Conservation (phyloP, 2,888 invertebrate species). For the Linnaemya tessellans region DNA sequence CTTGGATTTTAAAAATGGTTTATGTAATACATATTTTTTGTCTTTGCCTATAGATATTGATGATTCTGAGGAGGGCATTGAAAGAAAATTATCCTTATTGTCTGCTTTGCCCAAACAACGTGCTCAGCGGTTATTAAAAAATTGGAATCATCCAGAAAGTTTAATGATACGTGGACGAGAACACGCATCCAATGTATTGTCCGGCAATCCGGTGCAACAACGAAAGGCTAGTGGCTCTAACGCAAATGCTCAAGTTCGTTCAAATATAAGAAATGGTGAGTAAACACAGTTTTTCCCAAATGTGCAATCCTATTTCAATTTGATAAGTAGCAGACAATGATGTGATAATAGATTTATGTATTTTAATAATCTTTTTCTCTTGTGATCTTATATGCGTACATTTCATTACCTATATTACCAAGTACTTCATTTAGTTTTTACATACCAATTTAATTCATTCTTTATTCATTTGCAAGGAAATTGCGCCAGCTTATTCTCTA, state of each 20-base stretch:
- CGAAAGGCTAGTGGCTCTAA: conserved; percentile 74
- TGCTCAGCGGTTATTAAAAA: conserved; percentile 90
- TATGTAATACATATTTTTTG: background rate
- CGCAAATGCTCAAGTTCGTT: conserved; percentile 75
- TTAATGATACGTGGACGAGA: conserved; percentile 91
- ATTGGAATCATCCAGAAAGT: conserved; percentile 91
- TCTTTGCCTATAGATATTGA: conserved; percentile 82
- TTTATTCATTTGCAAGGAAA: too few relatives aligned
- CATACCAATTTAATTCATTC: too few relatives aligned
- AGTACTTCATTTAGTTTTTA: too few relatives aligned
- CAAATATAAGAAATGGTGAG: conserved; percentile 76
- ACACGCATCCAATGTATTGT: conserved; percentile 91
- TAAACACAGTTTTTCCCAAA: background rate
- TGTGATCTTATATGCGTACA: background rate
- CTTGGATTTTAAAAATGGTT: background rate
- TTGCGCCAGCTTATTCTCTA: too few relatives aligned
- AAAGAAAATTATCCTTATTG: conserved; percentile 89
- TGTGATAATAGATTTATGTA: conserved; percentile 36
- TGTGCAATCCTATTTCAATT: background rate
- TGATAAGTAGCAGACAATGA: background rate
- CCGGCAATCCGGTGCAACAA: conserved; percentile 86
- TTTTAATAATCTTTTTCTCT: background rate
- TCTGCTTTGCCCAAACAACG: conserved; percentile 90
- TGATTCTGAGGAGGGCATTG: conserved; percentile 85
- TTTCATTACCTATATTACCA: background rate